Evolutionary conservation across 2,888 invertebrate species (phyloP), one percentile per base, ranked within the genome.

Genomic region (Acrobeloides nanus): DNA sequence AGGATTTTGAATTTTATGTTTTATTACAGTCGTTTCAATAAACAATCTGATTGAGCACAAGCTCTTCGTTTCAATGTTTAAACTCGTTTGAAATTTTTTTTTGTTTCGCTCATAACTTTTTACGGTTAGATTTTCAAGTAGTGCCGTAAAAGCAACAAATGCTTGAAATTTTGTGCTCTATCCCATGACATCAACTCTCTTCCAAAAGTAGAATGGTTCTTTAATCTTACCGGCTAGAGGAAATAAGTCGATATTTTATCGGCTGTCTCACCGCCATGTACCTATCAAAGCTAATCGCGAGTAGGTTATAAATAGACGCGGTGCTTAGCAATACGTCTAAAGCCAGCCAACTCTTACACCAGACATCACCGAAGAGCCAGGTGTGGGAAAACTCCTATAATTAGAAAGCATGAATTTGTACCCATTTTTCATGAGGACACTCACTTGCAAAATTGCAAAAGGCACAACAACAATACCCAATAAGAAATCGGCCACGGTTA

Each of bases 301-400:
- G 89, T 45, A 93, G 81, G 77, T 92, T 92, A 62, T 93, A 80
- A 68, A 92, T 93, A 65, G 89, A 89, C 0, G 92, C 89, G 0
- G 93, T 95, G 78, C 90, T 92, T 84, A 93, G 85, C 87, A 90
- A 89, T 8, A 95, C 92, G 77, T 95, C 93, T 43, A 92, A 83
- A 0, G 92, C 90, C 56, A 93, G 80, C 93, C 93, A 95, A 59
- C 89, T 83, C 53, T 87, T 85, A 77, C 93, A 95, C 87, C 90
- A 89, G 34, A 87, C 80, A 75, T 85, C 84, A 38, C 92, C 92
- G 75, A 90, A 93, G 68, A 90, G 85, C 93, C 93, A 95, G 73
- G 88, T 84, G 84, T 88, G 80, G 74, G 71, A 54, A 42, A 64
- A 66, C 37, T 71, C 70, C 67, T 70, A 51, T 18, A 66, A 46